Evolutionary conservation across 2,113 vertebrate genomes (phyloP), one percentile per base, ranked within the genome.

Genomic region (Beaufortia kweichowensis): DNA sequence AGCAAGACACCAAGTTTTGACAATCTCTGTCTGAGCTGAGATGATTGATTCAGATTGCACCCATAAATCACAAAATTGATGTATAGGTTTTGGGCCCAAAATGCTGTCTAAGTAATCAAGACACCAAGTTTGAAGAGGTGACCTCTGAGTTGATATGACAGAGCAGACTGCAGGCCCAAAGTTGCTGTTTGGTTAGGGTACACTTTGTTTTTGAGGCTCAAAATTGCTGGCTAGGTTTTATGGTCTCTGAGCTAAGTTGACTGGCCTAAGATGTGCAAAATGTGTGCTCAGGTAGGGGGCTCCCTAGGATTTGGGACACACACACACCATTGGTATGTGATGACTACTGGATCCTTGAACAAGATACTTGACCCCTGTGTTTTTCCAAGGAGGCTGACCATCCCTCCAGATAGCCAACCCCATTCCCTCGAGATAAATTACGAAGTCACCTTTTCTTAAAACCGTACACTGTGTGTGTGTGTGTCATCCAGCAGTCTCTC

Each of bases 351-450:
- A 15, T 31, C 24, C 53, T 59, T 59, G 12, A 71, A 57, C 1
- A 57, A 53, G 69, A 15, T 24, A 59, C 69, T 41, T 71, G 53
- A 71, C 69, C 69, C 68, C 53, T 41, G 31, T 9, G 50, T 17
- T 23, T 11, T 9, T 43, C 61, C 11, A 24, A 65, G 35, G 63
- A 43, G 35, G 23, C n/a, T 23, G 61, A 28, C 28, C 31, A 29
- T 70, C n/a, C 48, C 31, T 56, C 3, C 31, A 39, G n/a, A 3
- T 56, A 24, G n/a, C 21, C 26, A 68, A 53, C 43, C 39, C 14
- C 26, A 46, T 6, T 21, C 19, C 19, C 48, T 53, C 21, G 8
- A 8, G 15, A 9, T 21, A 2, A 53, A 21, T 21, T 21, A 7
- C 19, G 19, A 29, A 48, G 26, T 2, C 29, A 9, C 31, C 7